These are phyloP conservation scores for Lethrus apterus DNA, from an alignment of 1,140 invertebrate genomes.

Conservation along the genomic window DNA sequence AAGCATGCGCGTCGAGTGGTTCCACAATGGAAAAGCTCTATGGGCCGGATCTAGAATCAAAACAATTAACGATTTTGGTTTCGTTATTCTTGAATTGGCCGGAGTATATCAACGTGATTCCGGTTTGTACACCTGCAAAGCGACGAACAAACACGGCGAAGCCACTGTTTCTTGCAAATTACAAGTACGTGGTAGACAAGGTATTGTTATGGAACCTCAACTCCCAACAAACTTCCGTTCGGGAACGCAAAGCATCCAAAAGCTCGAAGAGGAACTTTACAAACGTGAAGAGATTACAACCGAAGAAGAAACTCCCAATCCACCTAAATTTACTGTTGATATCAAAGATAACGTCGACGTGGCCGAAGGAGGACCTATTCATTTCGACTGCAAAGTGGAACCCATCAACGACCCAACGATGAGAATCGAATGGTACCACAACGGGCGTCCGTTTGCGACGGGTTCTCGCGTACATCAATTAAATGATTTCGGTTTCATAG, in stretches of 20 bases:
- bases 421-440: conserved; percentile 91
- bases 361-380: conserved; percentile 77
- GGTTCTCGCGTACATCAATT: conserved; percentile 84
- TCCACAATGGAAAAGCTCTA: conserved; percentile 88
- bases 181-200: conserved; percentile 75
- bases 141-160: conserved; percentile 84
- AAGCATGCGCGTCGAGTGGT: conserved; percentile 92
- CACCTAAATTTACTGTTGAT: conserved; percentile 78
- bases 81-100: conserved; percentile 85
- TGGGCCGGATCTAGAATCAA: conserved; percentile 81
- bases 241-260: conserved; percentile 83
- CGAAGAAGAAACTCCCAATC: conserved; percentile 79
- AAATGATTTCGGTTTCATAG: conserved; percentile 90
- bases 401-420: conserved; percentile 79
- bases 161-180: conserved; percentile 79
- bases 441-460: conserved; percentile 80
- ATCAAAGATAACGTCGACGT: conserved; percentile 77
- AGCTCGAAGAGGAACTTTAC: conserved; percentile 80
- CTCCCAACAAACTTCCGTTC: conserved; percentile 76
- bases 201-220: conserved; percentile 86
- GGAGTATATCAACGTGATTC: conserved; percentile 82
- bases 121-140: conserved; percentile 86
- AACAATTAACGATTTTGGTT: conserved; percentile 90
- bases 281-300: conserved; percentile 74
- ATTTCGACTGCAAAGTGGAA: conserved; percentile 87